Base-by-base conservation (phyloP, 2,797 vertebrate genomes). In the Merluccius polli region DNA sequence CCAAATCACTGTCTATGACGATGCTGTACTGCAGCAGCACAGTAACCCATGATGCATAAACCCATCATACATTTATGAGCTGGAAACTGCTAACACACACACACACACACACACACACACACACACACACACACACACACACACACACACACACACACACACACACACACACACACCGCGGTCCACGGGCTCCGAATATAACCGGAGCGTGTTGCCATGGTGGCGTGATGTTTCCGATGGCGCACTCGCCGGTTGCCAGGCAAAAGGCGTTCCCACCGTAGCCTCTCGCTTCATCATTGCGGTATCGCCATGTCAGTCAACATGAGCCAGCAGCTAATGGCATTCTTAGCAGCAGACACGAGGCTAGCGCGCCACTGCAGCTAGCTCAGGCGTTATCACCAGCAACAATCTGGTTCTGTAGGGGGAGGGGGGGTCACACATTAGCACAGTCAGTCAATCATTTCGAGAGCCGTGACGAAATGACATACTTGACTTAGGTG, bases 121-220 rank as follows among this genome's bases (percentile, higher is more conserved):
- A 71, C 67, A 73, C 71, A 65, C 68, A 83, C 85, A 75, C 73
- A 82, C 84, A 83, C 73, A 63, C 33, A 29, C 24, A 2, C 16
- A 7, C 65, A 68, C 65, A 71, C 79, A 59, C 41, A 67, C 81
- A 75, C 73, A 74, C n/a, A n/a, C n/a, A n/a, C n/a, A n/a, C n/a
- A n/a, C n/a, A 70, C 48, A 73, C 72, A 59, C 69, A 84, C 85
- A 75, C 73, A 80, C 84, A 82, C n/a, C n/a, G n/a, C n/a, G n/a
- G n/a, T n/a, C n/a, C n/a, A 30, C 36, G 76, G 74, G 38, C 52
- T 83, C 86, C 75, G 80, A 77, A 81, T 85, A 75, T 33, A 83
- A 59, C 1, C 52, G 52, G 81, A 70, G 76, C 80, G 83, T 1
- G 90, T 92, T 91, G 87, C 87, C 87, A 91, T 92, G 91, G 86